A percentile compares a stretch with the other conserved stretches of the same genome.
Evolutionary conservation across 2,797 vertebrate species (phyloP).

Genomic region (Falco rusticolus): DNA sequence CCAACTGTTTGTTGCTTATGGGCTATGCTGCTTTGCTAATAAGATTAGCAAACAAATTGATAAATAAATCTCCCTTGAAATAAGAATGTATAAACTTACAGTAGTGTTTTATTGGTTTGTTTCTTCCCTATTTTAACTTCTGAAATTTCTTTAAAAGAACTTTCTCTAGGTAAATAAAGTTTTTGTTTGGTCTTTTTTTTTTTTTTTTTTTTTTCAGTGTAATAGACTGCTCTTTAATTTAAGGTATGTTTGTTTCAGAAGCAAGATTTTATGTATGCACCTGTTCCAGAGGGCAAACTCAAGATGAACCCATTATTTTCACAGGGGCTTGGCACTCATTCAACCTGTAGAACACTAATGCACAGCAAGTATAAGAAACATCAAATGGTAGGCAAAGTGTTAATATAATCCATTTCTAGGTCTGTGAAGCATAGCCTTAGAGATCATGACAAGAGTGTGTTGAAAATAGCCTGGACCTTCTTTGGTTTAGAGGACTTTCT

Average conservation of each 20-base stretch:
- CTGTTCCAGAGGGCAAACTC: not conserved
- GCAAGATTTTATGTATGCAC: not conserved
- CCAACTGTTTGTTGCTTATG: not conserved
- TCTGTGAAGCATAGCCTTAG: not conserved
- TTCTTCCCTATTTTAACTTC: not conserved
- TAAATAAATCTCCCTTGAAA: conserved; percentile 45
- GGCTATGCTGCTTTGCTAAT: not conserved
- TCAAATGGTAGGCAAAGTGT: not conserved
- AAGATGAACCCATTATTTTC: not conserved
- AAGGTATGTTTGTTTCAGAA: not conserved
- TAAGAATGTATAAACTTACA: not conserved
- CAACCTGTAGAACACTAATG: not conserved
- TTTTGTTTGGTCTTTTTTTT: not conserved
- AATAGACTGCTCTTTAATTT: not conserved
- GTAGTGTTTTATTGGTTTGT: not conserved
- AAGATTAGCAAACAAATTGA: conserved; percentile 32
- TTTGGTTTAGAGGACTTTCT: not conserved
- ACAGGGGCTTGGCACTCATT: not conserved
- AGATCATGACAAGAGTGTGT: not conserved
- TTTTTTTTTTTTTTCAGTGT: not conserved
- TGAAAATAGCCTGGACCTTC: not conserved
- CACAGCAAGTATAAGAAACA: not conserved
- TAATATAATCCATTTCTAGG: not conserved
- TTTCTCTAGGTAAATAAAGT: not conserved
- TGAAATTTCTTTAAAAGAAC: not conserved